Evolutionary conservation across 2,888 invertebrate genomes (phyloP).

Genomic region (Ophraella communa): DNA sequence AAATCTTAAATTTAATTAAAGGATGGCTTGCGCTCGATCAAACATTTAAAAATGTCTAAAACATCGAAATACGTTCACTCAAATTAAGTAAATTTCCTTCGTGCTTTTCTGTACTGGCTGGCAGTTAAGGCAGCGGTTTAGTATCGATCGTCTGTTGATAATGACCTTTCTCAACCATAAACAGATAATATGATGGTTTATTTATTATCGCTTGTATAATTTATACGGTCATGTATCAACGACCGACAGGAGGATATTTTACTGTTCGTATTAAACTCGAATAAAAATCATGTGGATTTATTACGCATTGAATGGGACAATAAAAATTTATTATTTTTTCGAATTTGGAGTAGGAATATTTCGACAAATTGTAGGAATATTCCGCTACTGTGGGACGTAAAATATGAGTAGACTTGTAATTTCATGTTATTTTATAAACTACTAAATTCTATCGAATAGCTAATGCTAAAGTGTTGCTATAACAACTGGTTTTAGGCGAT

Average conservation of each 20-base stretch:
- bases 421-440: too few species aligned
- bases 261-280: background rate
- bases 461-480: too few species aligned
- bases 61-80: background rate
- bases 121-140: background rate
- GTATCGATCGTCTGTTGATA: constrained; percentile 17
- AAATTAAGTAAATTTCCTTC: background rate
- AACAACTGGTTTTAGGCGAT: too few species aligned
- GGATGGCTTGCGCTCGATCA: too few species aligned
- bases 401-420: too few species aligned
- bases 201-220: constrained; percentile 14
- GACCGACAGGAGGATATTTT: background rate
- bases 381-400: too few species aligned
- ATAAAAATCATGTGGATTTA: background rate
- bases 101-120: background rate
- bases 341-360: too few species aligned
- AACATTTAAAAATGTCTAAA: background rate
- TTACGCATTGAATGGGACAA: background rate
- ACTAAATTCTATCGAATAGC: too few species aligned
- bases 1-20: too few species aligned
- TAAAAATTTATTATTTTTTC: too few species aligned
- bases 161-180: constrained; percentile 22
- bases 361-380: too few species aligned
- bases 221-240: background rate
- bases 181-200: constrained; percentile 16